Base-by-base conservation (phyloP, 2,888 invertebrate species). In the Thymelicus acteon region DNA sequence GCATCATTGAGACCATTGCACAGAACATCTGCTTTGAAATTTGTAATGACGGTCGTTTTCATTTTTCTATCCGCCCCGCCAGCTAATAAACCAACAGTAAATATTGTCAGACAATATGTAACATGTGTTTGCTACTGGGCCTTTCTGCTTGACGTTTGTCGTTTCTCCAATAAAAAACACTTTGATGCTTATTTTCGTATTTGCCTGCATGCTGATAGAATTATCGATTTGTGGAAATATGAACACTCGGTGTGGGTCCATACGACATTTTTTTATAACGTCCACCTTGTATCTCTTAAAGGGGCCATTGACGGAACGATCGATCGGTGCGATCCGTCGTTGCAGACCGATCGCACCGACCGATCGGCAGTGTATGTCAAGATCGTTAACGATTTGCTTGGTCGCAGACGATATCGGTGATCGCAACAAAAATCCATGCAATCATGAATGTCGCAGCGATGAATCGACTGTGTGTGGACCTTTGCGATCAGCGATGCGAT, bases 181-280 rank as follows among this genome's bases (percentile, higher is more conserved):
- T 92, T 93, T 92, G 92, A 92, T 88, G 91, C 88, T 91, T 92
- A 93, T 93, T 93, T 92, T 92, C 88, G 92, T 92, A 88, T 91
- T 90, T 86, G 89, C 88, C 82, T 75, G 79, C 81, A 84, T 85
- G 92, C 84, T 88, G 92, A 93, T 87, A 80, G 92, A 92, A 89
- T 90, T 92, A 93, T 92, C 86, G 90, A 89, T 93, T 91, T 89
- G 89, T 88, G 87, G 92, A 91, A 92, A 88, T 83, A 84, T 86
- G 57, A 57, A 57, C 87, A 83, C 82, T 87, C 82, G 88, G 90
- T 89, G 90, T 89, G 87, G 85, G 86, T 87, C 87, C 84, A 80
- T 85, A 80, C 80, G 85, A 82, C 76, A 73, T 77, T 85, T 87
- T 89, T 88, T 88, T 88, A 85, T 79, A 82, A 79, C 82, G 78